phyloP scores from a whole-genome alignment of 2,888 invertebrate genomes.

The Malachius bipustulatus region DNA sequence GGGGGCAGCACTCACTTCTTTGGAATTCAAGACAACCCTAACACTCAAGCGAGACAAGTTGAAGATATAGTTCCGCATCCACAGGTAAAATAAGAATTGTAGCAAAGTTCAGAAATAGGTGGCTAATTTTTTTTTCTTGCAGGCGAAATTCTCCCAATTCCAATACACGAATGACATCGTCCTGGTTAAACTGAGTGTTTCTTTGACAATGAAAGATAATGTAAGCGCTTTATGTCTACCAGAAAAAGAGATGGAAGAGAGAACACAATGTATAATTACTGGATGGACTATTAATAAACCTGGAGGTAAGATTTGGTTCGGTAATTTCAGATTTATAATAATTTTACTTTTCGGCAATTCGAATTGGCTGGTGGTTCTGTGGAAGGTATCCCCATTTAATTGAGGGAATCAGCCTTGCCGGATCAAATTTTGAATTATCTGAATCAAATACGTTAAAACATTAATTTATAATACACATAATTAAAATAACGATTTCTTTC shows the following conservation, averaged over 20 bases:
- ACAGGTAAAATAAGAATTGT: constrained; percentile 32
- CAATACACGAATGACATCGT: constrained; percentile 47
- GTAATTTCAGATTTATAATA: too few species aligned
- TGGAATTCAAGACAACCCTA: constrained; percentile 28
- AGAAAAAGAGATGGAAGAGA: constrained; percentile 35
- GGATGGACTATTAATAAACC: constrained; percentile 46
- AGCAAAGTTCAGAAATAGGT: background rate
- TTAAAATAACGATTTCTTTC: constrained; percentile 23
- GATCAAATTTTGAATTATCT: too few species aligned
- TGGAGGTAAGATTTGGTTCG: constrained; percentile 39
- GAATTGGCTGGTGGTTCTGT: too few species aligned
- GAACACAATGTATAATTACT: constrained; percentile 45
- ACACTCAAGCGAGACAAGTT: constrained; percentile 30
- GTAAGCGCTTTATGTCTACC: constrained; percentile 48
- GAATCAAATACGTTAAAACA: too few species aligned
- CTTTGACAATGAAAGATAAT: constrained; percentile 41
- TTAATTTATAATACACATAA: too few species aligned
- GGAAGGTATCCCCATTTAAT: too few species aligned
- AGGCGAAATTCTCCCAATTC: constrained; percentile 45
- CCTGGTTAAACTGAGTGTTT: constrained; percentile 41
- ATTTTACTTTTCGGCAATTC: background rate
- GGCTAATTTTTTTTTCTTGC: constrained; percentile 16
- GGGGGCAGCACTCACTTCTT: constrained; percentile 34
- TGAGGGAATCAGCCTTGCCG: too few species aligned
- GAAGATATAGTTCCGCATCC: constrained; percentile 43